These are phyloP conservation scores for Aphyosemion australe DNA, from an alignment of 2,113 vertebrate species.

Conservation along the genomic window DNA sequence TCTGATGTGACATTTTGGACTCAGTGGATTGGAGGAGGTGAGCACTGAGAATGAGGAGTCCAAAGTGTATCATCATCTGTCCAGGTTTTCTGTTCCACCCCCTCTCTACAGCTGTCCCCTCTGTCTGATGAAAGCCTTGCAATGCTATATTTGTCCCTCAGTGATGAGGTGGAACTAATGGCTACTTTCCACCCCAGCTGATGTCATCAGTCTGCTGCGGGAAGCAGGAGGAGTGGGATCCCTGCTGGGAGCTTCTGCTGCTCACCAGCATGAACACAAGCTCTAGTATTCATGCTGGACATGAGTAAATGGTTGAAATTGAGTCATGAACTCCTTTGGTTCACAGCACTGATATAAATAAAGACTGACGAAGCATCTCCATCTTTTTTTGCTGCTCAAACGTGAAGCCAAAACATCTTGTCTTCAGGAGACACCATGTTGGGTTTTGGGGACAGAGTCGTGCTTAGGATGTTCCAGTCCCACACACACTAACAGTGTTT, in stretches of 20 bases:
- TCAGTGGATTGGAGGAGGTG: slow-evolving; percentile 33
- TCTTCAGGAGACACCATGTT: no score
- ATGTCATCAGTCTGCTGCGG: slow-evolving; percentile 72
- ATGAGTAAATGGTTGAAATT: slow-evolving; percentile 15
- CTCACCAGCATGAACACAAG: slow-evolving; percentile 21
- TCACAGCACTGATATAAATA: neutral
- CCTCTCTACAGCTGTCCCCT: slow-evolving; percentile 75
- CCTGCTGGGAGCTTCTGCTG: slow-evolving; percentile 58
- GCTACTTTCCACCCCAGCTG: slow-evolving; percentile 72
- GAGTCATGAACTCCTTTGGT: neutral
- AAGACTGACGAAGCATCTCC: neutral
- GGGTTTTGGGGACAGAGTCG: no score
- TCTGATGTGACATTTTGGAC: slow-evolving; percentile 33
- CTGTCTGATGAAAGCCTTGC: slow-evolving; percentile 65
- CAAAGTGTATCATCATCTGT: slow-evolving; percentile 73
- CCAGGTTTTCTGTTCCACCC: slow-evolving; percentile 68
- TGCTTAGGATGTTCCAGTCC: no score
- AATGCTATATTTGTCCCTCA: slow-evolving; percentile 75
- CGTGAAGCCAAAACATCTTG: no score
- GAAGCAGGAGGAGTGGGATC: slow-evolving; percentile 46
- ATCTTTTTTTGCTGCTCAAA: neutral
- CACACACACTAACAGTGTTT: no score
- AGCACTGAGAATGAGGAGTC: slow-evolving; percentile 45
- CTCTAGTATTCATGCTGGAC: slow-evolving; percentile 3
- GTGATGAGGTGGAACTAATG: slow-evolving; percentile 80